Conservation (phyloP, 2,113 vertebrate genomes). For the Benitochromis conjunctus region DNA sequence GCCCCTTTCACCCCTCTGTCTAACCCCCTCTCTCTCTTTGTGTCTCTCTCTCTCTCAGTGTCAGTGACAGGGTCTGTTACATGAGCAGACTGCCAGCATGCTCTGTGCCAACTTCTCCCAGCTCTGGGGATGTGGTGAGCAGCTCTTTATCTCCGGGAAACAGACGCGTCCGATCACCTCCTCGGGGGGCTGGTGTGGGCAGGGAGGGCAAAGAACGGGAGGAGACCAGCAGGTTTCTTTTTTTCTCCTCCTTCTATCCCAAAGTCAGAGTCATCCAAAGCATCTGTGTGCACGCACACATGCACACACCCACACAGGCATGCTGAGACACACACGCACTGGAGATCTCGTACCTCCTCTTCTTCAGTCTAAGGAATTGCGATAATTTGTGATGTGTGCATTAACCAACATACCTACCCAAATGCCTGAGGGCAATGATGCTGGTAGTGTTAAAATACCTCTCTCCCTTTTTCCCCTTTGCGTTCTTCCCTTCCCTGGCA, state of each 20-base stretch:
- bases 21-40: background rate
- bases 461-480: background rate
- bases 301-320: background rate
- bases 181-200: conserved; percentile 48
- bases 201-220: conserved; percentile 28
- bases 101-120: conserved; percentile 60
- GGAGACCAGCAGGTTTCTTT: conserved; percentile 20
- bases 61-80: conserved; percentile 68
- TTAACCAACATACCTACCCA: conserved; percentile 44
- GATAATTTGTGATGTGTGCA: conserved; percentile 27
- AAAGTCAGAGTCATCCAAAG: conserved; percentile 17
- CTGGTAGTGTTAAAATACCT: background rate
- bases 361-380: background rate
- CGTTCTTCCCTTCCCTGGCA: background rate
- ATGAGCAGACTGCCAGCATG: conserved; percentile 55
- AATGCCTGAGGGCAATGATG: background rate
- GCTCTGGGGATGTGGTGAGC: conserved; percentile 65
- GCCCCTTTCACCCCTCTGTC: background rate
- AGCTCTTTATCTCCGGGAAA: conserved; percentile 76
- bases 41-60: conserved; percentile 47
- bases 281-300: background rate
- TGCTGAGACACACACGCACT: background rate
- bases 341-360: background rate
- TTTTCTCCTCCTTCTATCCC: background rate
- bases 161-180: conserved; percentile 69